phyloP scores from a whole-genome alignment of 2,113 vertebrate genomes.

The Illadopsis cleaveri region DNA sequence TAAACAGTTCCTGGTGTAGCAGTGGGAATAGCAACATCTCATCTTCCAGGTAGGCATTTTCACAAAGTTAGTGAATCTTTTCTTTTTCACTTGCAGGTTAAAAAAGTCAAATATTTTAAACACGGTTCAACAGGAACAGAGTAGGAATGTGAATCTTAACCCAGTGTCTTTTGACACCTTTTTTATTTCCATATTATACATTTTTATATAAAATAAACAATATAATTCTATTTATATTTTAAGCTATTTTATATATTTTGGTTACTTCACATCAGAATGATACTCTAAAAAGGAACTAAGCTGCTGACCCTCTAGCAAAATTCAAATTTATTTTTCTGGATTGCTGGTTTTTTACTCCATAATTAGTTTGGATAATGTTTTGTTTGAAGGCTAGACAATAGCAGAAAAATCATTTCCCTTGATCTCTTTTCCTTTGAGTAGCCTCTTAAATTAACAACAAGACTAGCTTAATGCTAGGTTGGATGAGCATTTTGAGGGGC shows the following conservation, averaged over 20 bases:
- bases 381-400: neutral
- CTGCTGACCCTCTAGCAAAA: neutral
- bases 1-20: conserved; percentile 4
- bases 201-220: neutral
- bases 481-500: neutral
- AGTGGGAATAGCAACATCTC: neutral
- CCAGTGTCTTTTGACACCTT: neutral
- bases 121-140: neutral
- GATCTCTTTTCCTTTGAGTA: neutral
- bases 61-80: neutral
- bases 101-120: neutral
- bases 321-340: neutral
- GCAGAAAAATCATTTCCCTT: neutral
- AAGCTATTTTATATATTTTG: neutral
- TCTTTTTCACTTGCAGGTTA: neutral
- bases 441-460: neutral
- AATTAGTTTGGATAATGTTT: neutral
- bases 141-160: neutral
- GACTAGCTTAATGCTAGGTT: neutral
- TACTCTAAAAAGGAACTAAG: neutral
- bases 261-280: neutral
- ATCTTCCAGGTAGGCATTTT: neutral
- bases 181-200: neutral
- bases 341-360: neutral
- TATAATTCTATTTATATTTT: neutral